Evolutionary conservation across 2,797 vertebrate genomes (phyloP).

Genomic region (Echiichthys vipera): DNA sequence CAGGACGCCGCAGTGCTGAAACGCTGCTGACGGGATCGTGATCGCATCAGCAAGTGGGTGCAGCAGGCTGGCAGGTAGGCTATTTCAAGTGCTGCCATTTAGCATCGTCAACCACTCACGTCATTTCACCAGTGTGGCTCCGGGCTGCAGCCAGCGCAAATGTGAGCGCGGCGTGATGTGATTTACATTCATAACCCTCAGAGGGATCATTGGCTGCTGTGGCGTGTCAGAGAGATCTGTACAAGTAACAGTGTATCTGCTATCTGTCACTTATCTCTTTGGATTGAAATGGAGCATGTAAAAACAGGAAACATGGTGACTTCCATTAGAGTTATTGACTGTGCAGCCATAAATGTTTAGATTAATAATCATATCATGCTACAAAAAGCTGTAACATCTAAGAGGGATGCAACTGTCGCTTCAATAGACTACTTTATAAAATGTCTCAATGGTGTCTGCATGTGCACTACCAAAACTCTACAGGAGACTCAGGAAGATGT

Average conservation of each 20-base stretch:
- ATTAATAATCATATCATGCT: slow-evolving; percentile 10
- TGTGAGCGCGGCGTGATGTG: slow-evolving; percentile 61
- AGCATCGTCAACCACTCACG: slow-evolving; percentile 74
- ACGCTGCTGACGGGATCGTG: slow-evolving; percentile 40
- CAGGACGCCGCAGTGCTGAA: slow-evolving; percentile 58
- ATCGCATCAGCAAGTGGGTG: slow-evolving; percentile 54
- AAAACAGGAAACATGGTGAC: not conserved
- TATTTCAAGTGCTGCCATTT: slow-evolving; percentile 81
- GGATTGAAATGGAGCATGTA: fast-evolving
- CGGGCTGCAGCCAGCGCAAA: slow-evolving; percentile 60
- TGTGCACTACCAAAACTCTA: no score
- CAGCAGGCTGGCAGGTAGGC: slow-evolving; percentile 62
- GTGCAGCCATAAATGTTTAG: not conserved
- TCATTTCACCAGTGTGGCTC: slow-evolving; percentile 69
- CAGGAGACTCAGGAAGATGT: no score
- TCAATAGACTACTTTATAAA: not conserved
- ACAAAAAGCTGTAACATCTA: not conserved
- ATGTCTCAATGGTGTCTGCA: not conserved
- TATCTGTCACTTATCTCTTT: not conserved
- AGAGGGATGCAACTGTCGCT: not conserved
- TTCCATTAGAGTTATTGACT: not conserved
- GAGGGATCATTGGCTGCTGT: slow-evolving; percentile 15
- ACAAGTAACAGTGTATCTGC: not conserved
- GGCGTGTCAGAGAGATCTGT: not conserved
- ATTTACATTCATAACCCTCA: slow-evolving; percentile 20